These are phyloP conservation scores for Acanthococcus lagerstroemiae DNA, from an alignment of 2,888 invertebrate species.

Conservation along the genomic window DNA sequence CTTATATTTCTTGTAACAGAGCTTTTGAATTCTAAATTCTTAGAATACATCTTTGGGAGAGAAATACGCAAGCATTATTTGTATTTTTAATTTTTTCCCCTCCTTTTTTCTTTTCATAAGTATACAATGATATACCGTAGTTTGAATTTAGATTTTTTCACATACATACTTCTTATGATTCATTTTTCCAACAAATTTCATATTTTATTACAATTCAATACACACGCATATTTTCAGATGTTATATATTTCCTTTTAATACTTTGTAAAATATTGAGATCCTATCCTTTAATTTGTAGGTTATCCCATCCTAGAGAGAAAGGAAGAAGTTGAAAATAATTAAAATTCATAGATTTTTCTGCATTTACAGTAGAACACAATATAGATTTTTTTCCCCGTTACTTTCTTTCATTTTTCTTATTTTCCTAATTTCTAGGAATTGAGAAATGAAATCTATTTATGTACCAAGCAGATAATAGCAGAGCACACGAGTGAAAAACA, in stretches of 20 bases:
- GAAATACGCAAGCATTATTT: no score
- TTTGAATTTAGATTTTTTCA: background rate
- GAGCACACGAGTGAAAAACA: slow-evolving; percentile 23
- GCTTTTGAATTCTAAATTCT: no score
- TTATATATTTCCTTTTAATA: slow-evolving; percentile 19
- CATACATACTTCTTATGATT: background rate
- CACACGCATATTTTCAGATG: slow-evolving; percentile 21
- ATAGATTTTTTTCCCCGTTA: background rate
- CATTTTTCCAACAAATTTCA: slow-evolving; percentile 7
- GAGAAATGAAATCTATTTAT: slow-evolving; percentile 29
- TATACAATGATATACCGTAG: no score
- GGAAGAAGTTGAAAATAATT: background rate
- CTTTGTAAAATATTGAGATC: background rate
- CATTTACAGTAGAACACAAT: background rate
- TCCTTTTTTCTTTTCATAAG: background rate
- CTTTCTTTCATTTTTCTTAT: background rate
- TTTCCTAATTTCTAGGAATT: no score
- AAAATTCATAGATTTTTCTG: no score
- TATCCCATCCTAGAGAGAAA: background rate
- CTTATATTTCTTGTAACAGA: no score
- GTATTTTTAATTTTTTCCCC: background rate
- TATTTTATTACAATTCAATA: slow-evolving; percentile 16
- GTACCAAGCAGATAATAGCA: slow-evolving; percentile 33
- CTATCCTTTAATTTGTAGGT: background rate
- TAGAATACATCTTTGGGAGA: no score